These are phyloP conservation scores for Eupithecia subumbrata DNA, from an alignment of 2,888 invertebrate genomes.

Conservation along the genomic window DNA sequence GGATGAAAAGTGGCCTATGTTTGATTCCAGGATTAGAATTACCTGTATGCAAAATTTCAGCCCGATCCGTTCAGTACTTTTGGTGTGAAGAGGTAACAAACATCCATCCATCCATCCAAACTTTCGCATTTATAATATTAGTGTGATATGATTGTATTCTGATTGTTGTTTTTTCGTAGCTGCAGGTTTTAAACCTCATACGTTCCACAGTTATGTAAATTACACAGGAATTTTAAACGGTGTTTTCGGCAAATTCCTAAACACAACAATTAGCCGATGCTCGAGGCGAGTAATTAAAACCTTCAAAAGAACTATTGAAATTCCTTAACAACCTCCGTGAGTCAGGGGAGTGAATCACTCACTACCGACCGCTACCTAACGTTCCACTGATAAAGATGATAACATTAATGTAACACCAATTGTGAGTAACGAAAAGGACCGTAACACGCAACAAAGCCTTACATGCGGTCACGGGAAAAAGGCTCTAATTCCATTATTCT, in stretches of 20 bases:
- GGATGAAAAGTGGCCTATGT: no score
- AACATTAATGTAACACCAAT: slow-evolving; percentile 60
- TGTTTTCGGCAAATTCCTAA: slow-evolving; percentile 36
- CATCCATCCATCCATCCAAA: no score
- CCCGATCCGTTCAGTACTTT: no score
- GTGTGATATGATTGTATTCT: no score
- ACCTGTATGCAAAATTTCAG: no score
- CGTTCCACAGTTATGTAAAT: slow-evolving; percentile 31
- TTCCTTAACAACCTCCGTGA: slow-evolving; percentile 54
- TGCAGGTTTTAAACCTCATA: not conserved
- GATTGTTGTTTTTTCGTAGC: not conserved
- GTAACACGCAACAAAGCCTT: slow-evolving; percentile 11
- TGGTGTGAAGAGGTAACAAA: no score
- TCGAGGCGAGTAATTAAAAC: slow-evolving; percentile 34
- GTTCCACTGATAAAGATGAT: slow-evolving; percentile 65
- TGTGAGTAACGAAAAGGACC: slow-evolving; percentile 53
- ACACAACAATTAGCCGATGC: slow-evolving; percentile 39
- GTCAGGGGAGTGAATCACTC: slow-evolving; percentile 69
- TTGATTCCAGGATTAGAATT: no score
- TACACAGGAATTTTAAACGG: slow-evolving; percentile 27
- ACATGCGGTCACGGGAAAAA: slow-evolving; percentile 36
- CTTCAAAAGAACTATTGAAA: slow-evolving; percentile 41
- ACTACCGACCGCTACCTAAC: slow-evolving; percentile 68
- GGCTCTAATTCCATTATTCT: slow-evolving; percentile 30
- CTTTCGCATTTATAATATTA: no score